Evolutionary conservation across 2,888 invertebrate genomes (phyloP).

Genomic region (Acleris sparsana): DNA sequence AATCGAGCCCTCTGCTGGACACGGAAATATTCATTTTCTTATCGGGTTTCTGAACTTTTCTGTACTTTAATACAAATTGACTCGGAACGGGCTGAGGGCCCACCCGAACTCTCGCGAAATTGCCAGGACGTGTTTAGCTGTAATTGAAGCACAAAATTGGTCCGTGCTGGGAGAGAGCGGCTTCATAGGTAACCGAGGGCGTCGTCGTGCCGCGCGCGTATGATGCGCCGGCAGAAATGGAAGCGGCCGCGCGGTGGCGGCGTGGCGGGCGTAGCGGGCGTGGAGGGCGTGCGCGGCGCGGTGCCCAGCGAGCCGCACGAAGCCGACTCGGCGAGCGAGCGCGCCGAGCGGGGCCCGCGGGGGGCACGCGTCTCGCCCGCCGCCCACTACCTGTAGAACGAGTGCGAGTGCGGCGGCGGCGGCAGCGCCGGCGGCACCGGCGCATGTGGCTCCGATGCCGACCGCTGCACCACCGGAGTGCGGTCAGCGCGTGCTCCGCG

Average conservation of each 20-base stretch:
- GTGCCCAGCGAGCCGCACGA: constrained; percentile 73
- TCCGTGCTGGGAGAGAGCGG: constrained; percentile 67
- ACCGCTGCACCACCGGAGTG: constrained; percentile 83
- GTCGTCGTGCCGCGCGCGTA: constrained; percentile 66
- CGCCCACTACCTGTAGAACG: constrained; percentile 82
- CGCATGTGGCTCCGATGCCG: constrained; percentile 85
- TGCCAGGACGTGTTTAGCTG: constrained; percentile 73
- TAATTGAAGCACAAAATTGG: constrained; percentile 78
- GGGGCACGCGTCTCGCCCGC: constrained; percentile 78
- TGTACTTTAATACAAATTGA: constrained; percentile 68
- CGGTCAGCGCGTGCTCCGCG: constrained; percentile 57
- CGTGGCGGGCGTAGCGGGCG: constrained; percentile 39
- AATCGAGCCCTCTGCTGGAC: constrained; percentile 52
- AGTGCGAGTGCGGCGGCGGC: constrained; percentile 81
- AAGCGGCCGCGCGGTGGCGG: constrained; percentile 61
- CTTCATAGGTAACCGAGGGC: constrained; percentile 72
- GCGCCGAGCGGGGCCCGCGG: constrained; percentile 72
- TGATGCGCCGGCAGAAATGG: constrained; percentile 75
- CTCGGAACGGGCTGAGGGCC: constrained; percentile 58
- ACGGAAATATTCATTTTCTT: constrained; percentile 54
- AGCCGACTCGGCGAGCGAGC: constrained; percentile 79
- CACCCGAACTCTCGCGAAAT: constrained; percentile 55
- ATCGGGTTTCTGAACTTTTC: constrained; percentile 54
- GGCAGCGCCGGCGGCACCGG: constrained; percentile 77
- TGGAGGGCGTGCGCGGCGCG: constrained; percentile 43